Conservation (phyloP, 1,140 invertebrate species). For the Paralvinella palmiformis region DNA sequence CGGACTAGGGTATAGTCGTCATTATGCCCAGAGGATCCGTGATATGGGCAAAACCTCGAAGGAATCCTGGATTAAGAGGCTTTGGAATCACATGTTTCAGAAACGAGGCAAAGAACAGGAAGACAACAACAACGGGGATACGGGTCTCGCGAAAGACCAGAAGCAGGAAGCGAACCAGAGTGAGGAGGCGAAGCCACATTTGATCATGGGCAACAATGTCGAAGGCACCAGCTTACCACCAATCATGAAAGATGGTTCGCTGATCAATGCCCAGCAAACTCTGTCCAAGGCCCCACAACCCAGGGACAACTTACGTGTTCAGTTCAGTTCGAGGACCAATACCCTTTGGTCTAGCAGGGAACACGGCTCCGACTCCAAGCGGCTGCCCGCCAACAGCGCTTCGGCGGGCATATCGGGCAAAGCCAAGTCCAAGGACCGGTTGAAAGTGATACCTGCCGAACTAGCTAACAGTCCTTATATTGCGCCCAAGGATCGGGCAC, state of each 20-base stretch:
- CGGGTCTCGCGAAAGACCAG: not conserved
- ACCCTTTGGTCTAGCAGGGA: no score
- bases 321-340: not conserved
- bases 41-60: conserved; percentile 14
- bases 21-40: conserved; percentile 19
- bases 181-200: not conserved
- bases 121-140: not conserved
- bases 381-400: not conserved
- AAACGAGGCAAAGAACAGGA: not conserved
- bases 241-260: not conserved
- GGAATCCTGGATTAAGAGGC: conserved; percentile 15
- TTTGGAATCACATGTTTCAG: conserved; percentile 19
- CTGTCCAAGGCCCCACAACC: not conserved
- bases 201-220: not conserved
- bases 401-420: no score
- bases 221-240: no score
- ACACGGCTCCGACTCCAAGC: no score
- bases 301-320: not conserved
- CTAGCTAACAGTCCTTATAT: conserved; percentile 19
- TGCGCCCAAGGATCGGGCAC: not conserved
- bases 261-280: not conserved
- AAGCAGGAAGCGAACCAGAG: not conserved
- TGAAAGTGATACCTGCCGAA: conserved; percentile 6
- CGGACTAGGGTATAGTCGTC: conserved; percentile 11
- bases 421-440: not conserved